Evolutionary conservation across 1,140 invertebrate genomes (phyloP), one percentile per base, ranked within the genome.

Genomic region (Polypedilum vanderplanki): DNA sequence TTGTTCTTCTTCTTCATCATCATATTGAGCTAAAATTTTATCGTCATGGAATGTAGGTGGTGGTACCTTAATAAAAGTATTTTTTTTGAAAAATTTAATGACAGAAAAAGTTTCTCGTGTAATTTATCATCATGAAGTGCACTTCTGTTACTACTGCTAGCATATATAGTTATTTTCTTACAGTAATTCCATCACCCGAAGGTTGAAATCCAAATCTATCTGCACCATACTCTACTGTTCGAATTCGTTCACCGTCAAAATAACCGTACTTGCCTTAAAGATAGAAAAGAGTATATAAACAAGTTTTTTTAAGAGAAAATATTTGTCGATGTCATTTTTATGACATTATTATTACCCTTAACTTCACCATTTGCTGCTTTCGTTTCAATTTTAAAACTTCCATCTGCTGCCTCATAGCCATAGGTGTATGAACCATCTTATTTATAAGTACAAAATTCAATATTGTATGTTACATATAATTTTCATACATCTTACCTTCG

Each of bases 161-260:
- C 12, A 9, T n/a, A 15, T 57, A 15, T 57, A 15, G 12, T 4
- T 4, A n/a, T n/a, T 12, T 18, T 18, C 65, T 90, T 1, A 93
- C 91, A 0, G 90, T 92, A 80, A 94, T 93, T 40, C 91, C 92
- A 78, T 93, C 91, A n/a, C 92, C 92, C 3, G 89, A 86, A 0
- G 92, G 93, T 79, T 93, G 91, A 86, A 94, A 96, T 4, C 93
- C 93, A 77, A 89, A 91, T 79, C 91, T 91, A 79, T 93, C 93
- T 20, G 93, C 93, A 17, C 93, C 93, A 81, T 96, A 96, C 79
- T 96, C 93, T 9, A 96, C 90, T 1, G 93, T 90, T 12, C 92
- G 87, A 0, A 94, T 87, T 83, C 87, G 90, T 1, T 86, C 85
- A 79, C 92, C 90, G 81, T 94, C 93, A 40, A 94, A 89, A 83